Base-by-base conservation (phyloP, 2,888 invertebrate species). In the Acrobasis repandana region DNA sequence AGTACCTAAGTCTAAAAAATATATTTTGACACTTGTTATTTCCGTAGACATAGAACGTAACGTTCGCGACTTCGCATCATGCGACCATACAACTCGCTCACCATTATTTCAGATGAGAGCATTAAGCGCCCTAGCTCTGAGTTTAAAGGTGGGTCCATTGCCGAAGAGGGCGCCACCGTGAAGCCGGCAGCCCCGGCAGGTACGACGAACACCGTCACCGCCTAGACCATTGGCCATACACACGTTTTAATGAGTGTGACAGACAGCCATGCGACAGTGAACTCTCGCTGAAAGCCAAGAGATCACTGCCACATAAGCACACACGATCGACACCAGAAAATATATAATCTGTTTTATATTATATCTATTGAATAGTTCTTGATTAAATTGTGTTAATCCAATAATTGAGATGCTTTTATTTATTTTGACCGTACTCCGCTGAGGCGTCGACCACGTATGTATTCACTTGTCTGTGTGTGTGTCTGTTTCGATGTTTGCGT, bases 81-180 rank as follows among this genome's bases (percentile, higher is more conserved):
- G 82, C 75, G 76, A 80, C 83, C 90, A 89, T 88, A 89, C 90
- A 86, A 86, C 74, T 84, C 89, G 83, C 86, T 88, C 84, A 85
- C 86, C 85, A 86, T 67, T 83, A 82, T 92, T 91, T 82, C 86
- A 96, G 95, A 96, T 90, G 96, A 96, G 85, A 94, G 94, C 85
- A 94, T 95, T 85, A 96, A 95, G 88, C 95, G 97, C 91, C 96
- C 97, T 84, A 96, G 96, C 93, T 97, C 97, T 93, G 97, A 97
- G 93, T 95, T 96, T 81, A 96, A 96, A 90, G 95, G 95, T 78
- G 83, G 85, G 74, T 92, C 90, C 78, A 85, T 90, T 82, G 89
- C 87, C 73, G 93, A 92, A 76, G 92, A 90, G 73, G 82, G 79
- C 69, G 78, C 80, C 80, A 72, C 76, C 77, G 81, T 80, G 85